A percentile compares a stretch with the other conserved stretches of the same genome.
Evolutionary conservation across 1,140 invertebrate species (phyloP).

Genomic region (Caenorhabditis latens): DNA sequence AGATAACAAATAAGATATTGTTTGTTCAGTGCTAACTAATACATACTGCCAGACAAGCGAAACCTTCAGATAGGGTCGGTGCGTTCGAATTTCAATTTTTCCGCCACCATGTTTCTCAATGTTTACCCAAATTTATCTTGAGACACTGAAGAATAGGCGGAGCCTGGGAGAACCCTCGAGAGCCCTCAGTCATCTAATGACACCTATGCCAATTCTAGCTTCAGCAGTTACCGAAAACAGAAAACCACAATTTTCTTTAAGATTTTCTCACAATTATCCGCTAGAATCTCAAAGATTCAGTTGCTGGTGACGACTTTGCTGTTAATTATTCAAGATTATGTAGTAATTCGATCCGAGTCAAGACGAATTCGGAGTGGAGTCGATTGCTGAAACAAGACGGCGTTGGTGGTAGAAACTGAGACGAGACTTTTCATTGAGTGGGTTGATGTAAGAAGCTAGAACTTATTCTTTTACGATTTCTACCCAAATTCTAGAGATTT

Average conservation of each 20-base stretch:
- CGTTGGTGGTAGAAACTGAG: background rate
- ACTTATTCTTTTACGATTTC: background rate
- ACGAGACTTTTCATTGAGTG: constrained; percentile 16
- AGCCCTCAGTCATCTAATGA: background rate
- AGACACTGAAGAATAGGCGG: constrained; percentile 4
- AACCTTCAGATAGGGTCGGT: background rate
- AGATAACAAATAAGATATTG: constrained; percentile 6
- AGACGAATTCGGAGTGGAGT: background rate
- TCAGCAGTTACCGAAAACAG: too few species aligned
- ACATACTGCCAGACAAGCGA: background rate
- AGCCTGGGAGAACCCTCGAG: constrained; percentile 9
- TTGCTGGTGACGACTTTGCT: constrained; percentile 11
- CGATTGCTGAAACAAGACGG: constrained; percentile 14
- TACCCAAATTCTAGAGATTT: too few species aligned
- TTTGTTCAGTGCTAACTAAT: constrained; percentile 2
- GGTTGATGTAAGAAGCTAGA: background rate
- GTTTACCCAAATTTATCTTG: constrained; percentile 30
- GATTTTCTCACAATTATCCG: background rate
- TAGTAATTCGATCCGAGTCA: constrained; percentile 23
- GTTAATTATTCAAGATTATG: constrained; percentile 44
- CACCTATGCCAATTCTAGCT: background rate
- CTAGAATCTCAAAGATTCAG: too few species aligned
- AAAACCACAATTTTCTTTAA: background rate
- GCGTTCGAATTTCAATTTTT: constrained; percentile 50
- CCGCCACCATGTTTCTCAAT: constrained; percentile 38